Base-by-base conservation (phyloP, 2,797 vertebrate genomes). In the Crypturellus tataupa region DNA sequence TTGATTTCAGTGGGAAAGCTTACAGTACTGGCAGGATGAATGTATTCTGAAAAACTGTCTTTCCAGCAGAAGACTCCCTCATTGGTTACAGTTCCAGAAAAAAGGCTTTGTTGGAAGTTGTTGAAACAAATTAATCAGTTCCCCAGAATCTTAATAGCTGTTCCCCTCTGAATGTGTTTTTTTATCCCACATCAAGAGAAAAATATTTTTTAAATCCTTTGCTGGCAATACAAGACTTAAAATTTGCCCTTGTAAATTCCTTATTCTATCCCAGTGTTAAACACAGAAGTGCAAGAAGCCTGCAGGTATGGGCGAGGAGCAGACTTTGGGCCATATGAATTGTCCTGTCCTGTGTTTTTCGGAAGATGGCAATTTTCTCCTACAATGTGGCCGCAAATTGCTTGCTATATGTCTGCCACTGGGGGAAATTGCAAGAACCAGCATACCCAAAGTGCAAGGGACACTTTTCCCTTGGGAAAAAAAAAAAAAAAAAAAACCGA, bases 311-410 rank as follows among this genome's bases (percentile, higher is more conserved):
- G 27, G 27, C 46, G 55, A 72, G 51, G 79, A 85, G 46, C 46
- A 71, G 39, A 16, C 13, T 71, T 80, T n/a, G 49, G 19, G 27
- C 33, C 80, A 23, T 33, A 42, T 29, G 39, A 58, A 4, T 39
- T 76, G 49, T 44, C 13, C 16, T 2, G 1, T 23, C 2, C 1
- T 65, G 18, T 15, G 25, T 35, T 90, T 90, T 67, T 58, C 7
- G 58, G 46, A 33, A 27, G 3, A 44, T 77, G 16, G 35, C 31
- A 62, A n/a, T 27, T 77, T 80, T 58, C 6, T 65, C 9, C 35
- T 0, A 3, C 51, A 83, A 2, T 0, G 0, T 3, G 1, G 33
- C n/a, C 71, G 47, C 46, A 79, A 83, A 20, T 9, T 37, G 3
- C 56, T 62, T 71, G 33, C 51, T 49, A 12, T 2, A 1, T 10